Conservation (phyloP, 37 sponge, comb jelly and placozoan genomes). For the Theonella swinhoei region DNA sequence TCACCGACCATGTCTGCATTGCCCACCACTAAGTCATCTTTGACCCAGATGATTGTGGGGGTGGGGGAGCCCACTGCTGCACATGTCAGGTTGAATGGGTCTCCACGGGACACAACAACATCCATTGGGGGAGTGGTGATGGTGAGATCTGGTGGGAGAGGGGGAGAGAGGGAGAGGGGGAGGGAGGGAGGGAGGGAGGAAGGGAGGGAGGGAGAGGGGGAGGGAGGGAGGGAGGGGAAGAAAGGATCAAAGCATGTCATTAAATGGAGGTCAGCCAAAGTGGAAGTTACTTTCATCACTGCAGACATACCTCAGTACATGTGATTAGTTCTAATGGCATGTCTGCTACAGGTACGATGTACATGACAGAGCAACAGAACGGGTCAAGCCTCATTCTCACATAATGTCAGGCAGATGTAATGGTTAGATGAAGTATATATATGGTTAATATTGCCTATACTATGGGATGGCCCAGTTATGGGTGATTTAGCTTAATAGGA, state of each 20-base stretch:
- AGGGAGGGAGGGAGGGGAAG: background rate
- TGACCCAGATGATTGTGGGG: background rate
- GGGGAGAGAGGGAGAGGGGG: background rate
- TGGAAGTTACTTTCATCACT: too few relatives aligned
- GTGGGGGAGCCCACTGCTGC: background rate
- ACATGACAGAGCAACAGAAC: too few relatives aligned
- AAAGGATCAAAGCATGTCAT: background rate
- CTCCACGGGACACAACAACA: background rate
- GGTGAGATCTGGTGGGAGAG: background rate
- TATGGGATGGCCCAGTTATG: too few relatives aligned
- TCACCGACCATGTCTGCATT: background rate
- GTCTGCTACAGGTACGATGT: too few relatives aligned
- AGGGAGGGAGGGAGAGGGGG: conserved; percentile 14
- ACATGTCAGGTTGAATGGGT: background rate
- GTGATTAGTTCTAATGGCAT: too few relatives aligned
- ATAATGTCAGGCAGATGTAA: too few relatives aligned
- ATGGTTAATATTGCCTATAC: too few relatives aligned
- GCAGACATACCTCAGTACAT: too few relatives aligned
- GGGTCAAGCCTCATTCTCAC: too few relatives aligned
- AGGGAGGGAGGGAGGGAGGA: conserved; percentile 5
- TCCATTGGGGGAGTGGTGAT: background rate
- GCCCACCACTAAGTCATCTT: background rate
- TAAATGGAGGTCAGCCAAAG: too few relatives aligned
- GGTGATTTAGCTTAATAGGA: too few relatives aligned
- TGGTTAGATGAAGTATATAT: too few relatives aligned